phyloP scores from a whole-genome alignment of 2,797 vertebrate genomes.

The Artibeus jamaicensis region DNA sequence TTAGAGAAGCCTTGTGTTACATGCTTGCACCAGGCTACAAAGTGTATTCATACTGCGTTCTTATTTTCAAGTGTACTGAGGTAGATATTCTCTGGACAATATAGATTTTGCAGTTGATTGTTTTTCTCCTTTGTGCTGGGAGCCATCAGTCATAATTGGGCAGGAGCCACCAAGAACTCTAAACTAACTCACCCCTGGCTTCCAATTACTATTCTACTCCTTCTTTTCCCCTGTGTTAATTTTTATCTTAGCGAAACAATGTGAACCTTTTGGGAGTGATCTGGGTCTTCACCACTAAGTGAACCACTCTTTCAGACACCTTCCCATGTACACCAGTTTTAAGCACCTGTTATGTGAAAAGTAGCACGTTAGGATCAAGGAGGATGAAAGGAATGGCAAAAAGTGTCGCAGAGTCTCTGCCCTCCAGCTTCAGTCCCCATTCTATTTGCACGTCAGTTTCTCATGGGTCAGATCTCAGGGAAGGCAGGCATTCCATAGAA shows the following conservation, averaged over 20 bases:
- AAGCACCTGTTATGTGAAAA: background rate
- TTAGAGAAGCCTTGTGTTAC: background rate
- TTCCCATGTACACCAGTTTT: background rate
- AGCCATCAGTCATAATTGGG: background rate
- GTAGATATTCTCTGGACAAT: background rate
- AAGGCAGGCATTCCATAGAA: conserved; percentile 32
- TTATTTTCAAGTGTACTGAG: background rate
- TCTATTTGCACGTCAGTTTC: conserved; percentile 22
- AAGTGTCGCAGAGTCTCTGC: background rate
- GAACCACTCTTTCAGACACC: background rate
- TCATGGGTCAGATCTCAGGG: conserved; percentile 63
- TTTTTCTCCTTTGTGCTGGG: background rate
- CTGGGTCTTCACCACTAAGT: background rate
- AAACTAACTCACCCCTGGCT: background rate
- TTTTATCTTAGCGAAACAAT: background rate
- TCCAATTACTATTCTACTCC: background rate
- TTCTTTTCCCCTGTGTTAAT: background rate
- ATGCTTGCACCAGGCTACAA: background rate
- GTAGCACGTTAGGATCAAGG: background rate
- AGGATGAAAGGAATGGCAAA: background rate
- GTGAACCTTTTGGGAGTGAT: background rate
- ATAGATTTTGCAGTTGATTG: background rate
- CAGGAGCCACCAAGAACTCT: background rate
- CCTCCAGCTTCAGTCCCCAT: background rate
- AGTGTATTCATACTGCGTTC: background rate